A percentile compares a stretch with the other conserved stretches of the same genome.
Evolutionary conservation across 2,888 invertebrate species (phyloP).

Genomic region (Lomographa bimaculata): DNA sequence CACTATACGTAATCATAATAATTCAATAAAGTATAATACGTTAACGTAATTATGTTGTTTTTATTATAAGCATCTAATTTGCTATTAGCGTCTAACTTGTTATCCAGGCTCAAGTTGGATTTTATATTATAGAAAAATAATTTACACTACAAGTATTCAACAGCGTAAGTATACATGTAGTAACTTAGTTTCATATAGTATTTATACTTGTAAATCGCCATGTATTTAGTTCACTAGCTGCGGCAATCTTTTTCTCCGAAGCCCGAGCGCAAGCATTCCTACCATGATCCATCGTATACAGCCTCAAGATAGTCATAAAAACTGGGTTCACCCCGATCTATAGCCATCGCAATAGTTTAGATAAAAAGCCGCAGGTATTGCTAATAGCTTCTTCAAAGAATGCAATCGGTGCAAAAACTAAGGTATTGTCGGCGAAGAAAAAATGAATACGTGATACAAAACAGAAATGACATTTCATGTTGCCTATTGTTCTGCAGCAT

Average conservation of each 20-base stretch:
- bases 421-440: slow-evolving; percentile 17
- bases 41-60: no score
- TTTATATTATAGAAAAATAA: no score
- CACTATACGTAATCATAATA: no score
- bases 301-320: slow-evolving; percentile 49
- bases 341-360: slow-evolving; percentile 48
- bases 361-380: slow-evolving; percentile 48
- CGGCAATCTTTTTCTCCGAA: slow-evolving; percentile 32
- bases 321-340: slow-evolving; percentile 50
- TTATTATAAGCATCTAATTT: no score
- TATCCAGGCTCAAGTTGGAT: no score
- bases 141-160: slow-evolving; percentile 20
- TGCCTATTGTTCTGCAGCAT: slow-evolving; percentile 1
- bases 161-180: slow-evolving; percentile 21
- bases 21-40: no score
- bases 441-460: slow-evolving; percentile 19
- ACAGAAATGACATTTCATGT: slow-evolving; percentile 2
- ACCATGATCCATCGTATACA: slow-evolving; percentile 47
- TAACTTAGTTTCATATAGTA: slow-evolving; percentile 25
- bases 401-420: slow-evolving; percentile 25
- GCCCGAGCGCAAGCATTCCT: slow-evolving; percentile 51
- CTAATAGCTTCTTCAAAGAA: slow-evolving; percentile 49
- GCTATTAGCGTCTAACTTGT: no score
- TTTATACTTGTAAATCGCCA: slow-evolving; percentile 33
- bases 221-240: slow-evolving; percentile 25